Percentiles rank a stretch among this genome's conserved stretches.
Conservation (phyloP, 2,797 vertebrate genomes). For the Hoplostethus atlanticus region DNA sequence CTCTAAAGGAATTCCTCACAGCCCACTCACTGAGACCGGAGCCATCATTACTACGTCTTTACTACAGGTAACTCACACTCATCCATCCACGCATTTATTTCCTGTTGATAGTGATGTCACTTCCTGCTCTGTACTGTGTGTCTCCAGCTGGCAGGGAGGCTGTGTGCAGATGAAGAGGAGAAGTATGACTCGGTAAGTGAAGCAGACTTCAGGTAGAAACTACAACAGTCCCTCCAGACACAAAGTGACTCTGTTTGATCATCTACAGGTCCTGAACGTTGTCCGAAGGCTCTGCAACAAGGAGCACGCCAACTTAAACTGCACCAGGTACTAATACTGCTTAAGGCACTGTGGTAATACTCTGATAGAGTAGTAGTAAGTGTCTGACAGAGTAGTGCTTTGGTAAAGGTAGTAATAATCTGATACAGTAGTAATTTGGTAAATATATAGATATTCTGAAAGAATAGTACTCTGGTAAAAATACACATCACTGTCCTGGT, state of each 20-base stretch:
- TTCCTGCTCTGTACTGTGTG: slow-evolving; percentile 17
- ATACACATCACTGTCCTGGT: too few relatives aligned
- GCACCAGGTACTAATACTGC: slow-evolving; percentile 64
- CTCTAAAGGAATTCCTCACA: slow-evolving; percentile 76
- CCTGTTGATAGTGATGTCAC: not conserved
- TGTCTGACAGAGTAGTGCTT: too few relatives aligned
- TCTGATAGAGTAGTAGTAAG: not conserved
- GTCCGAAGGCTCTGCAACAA: slow-evolving; percentile 80
- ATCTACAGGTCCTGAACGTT: slow-evolving; percentile 75
- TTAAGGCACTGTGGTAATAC: not conserved
- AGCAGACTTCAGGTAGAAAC: not conserved
- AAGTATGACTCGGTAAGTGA: slow-evolving; percentile 79
- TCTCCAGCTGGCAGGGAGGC: slow-evolving; percentile 66
- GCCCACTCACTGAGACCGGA: slow-evolving; percentile 77
- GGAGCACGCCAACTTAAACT: slow-evolving; percentile 77
- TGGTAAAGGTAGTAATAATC: too few relatives aligned
- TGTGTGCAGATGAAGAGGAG: slow-evolving; percentile 77
- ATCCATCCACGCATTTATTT: not conserved
- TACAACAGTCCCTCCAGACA: not conserved
- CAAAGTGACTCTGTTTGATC: not conserved
- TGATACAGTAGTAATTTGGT: too few relatives aligned
- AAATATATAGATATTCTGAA: too few relatives aligned
- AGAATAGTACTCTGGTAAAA: too few relatives aligned
- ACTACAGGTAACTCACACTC: slow-evolving; percentile 68
- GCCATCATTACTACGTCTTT: slow-evolving; percentile 76